Evolutionary conservation across 2,888 invertebrate species (phyloP), one percentile per base, ranked within the genome.

Genomic region (Unio delphinus): DNA sequence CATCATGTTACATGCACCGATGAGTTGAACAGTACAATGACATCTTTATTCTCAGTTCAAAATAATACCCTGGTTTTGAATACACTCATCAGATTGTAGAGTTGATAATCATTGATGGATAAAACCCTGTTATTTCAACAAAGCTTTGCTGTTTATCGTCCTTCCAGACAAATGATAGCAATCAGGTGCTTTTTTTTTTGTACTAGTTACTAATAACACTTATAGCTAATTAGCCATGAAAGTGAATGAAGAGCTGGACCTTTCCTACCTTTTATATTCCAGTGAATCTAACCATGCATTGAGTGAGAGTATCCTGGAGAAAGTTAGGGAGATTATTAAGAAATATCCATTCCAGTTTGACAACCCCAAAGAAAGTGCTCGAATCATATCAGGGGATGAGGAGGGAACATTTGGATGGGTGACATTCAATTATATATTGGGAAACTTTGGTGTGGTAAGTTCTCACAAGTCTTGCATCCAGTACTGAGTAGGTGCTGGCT

Each of bases 401-500:
- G 92, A 92, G 81, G 92, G 91, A 0, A 79, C 90, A 0, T 90
- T 87, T 80, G 90, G 90, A n/a, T 92, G 92, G 92, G 86, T 91
- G 30, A 90, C 91, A 17, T 86, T 86, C 55, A 92, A 92, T 80
- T 91, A 90, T 79, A 78, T 89, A 5, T 72, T 80, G 8, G 86
- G 83, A 59, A 81, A 79, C 54, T 85, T 88, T 67, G 82, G 82
- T 67, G 80, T 78, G 75, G 87, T 88, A 68, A 76, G 86, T 76
- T 34, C 7, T 8, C 1, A 34, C 34, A 34, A 34, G 7, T 34
- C 34, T 34, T 34, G 8, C 8, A 8, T 8, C 34, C 34, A 7
- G 34, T 30, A 30, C 30, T 6, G 4, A 6, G 30, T 4, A 6
- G 30, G 30, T 30, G 30, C 3, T 2, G 30, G 30, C 30, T 34